Base-by-base conservation (phyloP, 2,797 vertebrate genomes). In the Arctocebus calabarensis region DNA sequence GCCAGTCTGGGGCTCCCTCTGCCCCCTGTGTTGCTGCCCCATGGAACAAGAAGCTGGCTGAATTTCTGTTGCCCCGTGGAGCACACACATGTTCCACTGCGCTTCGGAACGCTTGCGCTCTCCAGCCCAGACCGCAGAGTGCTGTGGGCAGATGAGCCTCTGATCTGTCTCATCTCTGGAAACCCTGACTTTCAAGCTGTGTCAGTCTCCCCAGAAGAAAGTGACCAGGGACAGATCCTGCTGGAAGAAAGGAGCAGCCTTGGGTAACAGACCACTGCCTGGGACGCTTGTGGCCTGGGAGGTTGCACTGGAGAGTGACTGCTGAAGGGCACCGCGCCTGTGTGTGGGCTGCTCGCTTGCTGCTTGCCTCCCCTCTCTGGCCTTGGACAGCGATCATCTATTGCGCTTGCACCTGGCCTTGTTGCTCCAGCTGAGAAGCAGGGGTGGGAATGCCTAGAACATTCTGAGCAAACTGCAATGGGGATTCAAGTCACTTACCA, bases 161-260 rank as follows among this genome's bases (percentile, higher is more conserved):
- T 81, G 64, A 92, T 0, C 2, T 81, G 87, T 87, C 96, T 98
- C 94, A 97, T 97, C 97, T 97, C 86, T 98, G 98, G 98, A 99
- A 98, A 98, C 89, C 97, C 90, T 97, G 98, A 98, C 97, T 98
- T 98, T 98, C 97, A 93, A 82, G 90, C 86, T 75, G 84, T 85
- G n/a, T 87, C 25, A 48, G 32, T 40, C 14, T 4, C 79, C 59
- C 61, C 74, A 6, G 55, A 94, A 94, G 68, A 92, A 94, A 95
- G 74, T 73, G 45, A n/a, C 64, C 75, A 90, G 74, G 6, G 13
- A 40, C 62, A 77, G 68, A 55, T 29, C 40, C 25, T 7, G 13
- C 3, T 6, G 14, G 57, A 59, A 70, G 57, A 74, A n/a, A 57
- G 11, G 19, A 52, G 27, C 22, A 20, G 12, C 68, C 8, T 22